Percentiles rank a stretch among this genome's conserved stretches.
phyloP scores from a whole-genome alignment of 2,888 invertebrate species.

The Limnephilus lunatus region DNA sequence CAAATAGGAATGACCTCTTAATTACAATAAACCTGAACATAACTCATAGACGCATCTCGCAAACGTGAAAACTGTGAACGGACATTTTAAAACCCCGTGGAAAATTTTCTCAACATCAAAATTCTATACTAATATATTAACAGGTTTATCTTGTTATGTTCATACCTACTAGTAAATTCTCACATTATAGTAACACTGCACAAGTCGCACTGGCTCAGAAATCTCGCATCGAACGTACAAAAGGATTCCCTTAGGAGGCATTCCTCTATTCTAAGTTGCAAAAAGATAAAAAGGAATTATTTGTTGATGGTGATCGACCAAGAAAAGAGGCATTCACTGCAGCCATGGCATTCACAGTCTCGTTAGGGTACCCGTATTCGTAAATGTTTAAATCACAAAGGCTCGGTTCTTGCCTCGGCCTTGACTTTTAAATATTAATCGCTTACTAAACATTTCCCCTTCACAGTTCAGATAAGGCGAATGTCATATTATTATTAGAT shows the following conservation, averaged over 20 bases:
- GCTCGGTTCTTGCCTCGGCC: background rate
- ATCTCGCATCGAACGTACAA: background rate
- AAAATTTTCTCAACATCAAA: background rate
- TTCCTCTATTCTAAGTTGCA: constrained; percentile 26
- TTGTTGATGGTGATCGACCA: background rate
- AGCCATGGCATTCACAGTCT: constrained; percentile 14
- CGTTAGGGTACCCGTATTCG: constrained; percentile 3
- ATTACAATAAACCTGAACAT: background rate
- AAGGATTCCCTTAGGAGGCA: background rate
- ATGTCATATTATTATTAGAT: background rate
- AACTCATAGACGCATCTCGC: background rate
- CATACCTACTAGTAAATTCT: background rate
- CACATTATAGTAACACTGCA: background rate
- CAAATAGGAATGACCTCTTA: background rate
- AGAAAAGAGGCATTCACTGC: constrained; percentile 11
- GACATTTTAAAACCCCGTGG: background rate
- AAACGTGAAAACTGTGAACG: background rate
- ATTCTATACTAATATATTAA: background rate
- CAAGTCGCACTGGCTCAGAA: background rate
- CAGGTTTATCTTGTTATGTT: background rate
- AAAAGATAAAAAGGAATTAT: background rate
- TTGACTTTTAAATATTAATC: constrained; percentile 22
- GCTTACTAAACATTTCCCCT: background rate
- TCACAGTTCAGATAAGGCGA: background rate
- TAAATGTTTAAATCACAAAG: background rate